Evolutionary conservation across 2,113 vertebrate species (phyloP).

Genomic region (Gnathonemus echidnorhynchus): DNA sequence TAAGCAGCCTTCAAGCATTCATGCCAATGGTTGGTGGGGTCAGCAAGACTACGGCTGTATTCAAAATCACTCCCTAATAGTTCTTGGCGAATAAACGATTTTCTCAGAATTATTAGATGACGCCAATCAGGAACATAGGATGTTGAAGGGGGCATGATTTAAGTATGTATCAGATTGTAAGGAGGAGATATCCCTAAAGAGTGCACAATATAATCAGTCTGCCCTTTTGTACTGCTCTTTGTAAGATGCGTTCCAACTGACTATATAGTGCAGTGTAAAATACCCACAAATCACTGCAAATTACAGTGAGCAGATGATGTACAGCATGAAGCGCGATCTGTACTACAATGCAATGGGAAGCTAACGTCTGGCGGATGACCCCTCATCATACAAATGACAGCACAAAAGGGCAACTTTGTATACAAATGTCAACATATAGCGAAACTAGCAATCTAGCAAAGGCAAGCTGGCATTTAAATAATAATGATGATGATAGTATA

Average conservation of each 20-base stretch:
- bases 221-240: neutral
- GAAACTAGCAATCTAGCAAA: neutral
- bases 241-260: neutral
- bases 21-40: neutral
- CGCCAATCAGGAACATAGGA: neutral
- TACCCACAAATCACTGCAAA: neutral
- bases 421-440: neutral
- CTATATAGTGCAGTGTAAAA: neutral
- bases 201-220: neutral
- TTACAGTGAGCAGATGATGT: neutral
- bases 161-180: neutral
- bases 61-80: neutral
- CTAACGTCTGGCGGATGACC: neutral
- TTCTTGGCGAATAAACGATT: neutral
- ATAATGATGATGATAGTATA: neutral
- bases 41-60: neutral
- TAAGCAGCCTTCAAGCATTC: neutral
- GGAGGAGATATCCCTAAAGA: neutral
- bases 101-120: neutral
- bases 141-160: neutral
- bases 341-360: neutral
- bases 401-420: neutral
- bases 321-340: neutral
- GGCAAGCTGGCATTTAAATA: neutral
- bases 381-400: neutral